Percentiles rank a stretch among this genome's conserved stretches.
Evolutionary conservation across 2,797 vertebrate genomes (phyloP).

Genomic region (Liasis olivaceus): DNA sequence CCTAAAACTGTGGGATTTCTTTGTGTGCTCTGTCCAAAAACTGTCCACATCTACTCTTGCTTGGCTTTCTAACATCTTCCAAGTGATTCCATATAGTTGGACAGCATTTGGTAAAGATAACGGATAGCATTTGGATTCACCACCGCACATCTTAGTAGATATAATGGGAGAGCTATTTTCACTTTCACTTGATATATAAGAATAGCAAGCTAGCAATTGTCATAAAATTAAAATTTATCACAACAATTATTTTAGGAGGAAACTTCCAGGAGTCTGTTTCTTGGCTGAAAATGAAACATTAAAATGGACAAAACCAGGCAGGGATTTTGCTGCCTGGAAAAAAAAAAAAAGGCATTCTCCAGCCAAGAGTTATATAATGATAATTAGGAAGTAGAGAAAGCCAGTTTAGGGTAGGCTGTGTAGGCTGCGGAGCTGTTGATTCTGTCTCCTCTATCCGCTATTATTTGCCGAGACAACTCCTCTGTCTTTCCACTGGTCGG

Average conservation of each 20-base stretch:
- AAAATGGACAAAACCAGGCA: neutral
- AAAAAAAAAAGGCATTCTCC: neutral
- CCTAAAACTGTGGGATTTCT: neutral
- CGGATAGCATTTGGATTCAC: neutral
- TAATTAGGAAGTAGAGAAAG: neutral
- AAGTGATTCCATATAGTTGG: neutral
- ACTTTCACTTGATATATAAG: neutral
- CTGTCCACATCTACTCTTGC: neutral
- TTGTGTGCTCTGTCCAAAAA: neutral
- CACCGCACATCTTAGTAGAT: neutral
- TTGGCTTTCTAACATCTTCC: neutral
- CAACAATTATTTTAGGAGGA: neutral
- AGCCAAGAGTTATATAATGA: neutral
- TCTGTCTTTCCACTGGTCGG: neutral
- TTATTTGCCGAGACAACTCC: neutral
- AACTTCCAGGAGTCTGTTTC: neutral
- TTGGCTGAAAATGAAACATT: neutral
- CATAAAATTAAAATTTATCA: neutral
- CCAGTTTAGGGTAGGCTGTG: neutral
- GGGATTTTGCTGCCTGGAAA: neutral
- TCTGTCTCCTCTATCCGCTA: neutral
- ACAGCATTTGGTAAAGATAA: neutral
- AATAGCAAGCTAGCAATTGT: neutral
- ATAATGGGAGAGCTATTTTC: neutral
- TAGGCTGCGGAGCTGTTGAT: neutral